A percentile compares a stretch with the other conserved stretches of the same genome.
Evolutionary conservation across 1,140 invertebrate genomes (phyloP).

Genomic region (Protaetia brevitarsis): DNA sequence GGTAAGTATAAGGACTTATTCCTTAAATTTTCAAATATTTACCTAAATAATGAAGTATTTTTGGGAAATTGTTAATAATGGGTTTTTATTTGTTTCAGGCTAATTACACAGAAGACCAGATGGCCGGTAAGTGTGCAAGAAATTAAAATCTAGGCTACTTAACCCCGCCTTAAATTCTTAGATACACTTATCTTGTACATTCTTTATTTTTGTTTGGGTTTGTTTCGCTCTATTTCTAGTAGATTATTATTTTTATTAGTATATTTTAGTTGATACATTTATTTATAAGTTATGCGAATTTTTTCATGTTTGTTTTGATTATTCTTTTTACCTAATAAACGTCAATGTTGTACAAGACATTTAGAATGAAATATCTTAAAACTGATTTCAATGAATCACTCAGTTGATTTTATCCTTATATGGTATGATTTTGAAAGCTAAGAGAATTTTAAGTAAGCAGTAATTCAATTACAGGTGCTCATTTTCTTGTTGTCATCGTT

Average conservation of each 20-base stretch:
- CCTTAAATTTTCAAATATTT: background rate
- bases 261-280: background rate
- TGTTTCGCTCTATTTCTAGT: slow-evolving; percentile 28
- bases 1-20: background rate
- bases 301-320: background rate
- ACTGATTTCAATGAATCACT: slow-evolving; percentile 36
- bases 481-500: background rate
- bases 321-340: background rate
- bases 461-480: slow-evolving; percentile 10
- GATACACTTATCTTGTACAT: slow-evolving; percentile 22
- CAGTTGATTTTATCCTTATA: slow-evolving; percentile 43
- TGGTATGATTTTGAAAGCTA: slow-evolving; percentile 45
- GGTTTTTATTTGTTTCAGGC: slow-evolving; percentile 61
- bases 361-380: slow-evolving; percentile 7
- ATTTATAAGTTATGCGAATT: background rate
- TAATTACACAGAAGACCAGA: slow-evolving; percentile 84
- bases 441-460: slow-evolving; percentile 39
- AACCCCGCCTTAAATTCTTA: slow-evolving; percentile 44
- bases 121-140: slow-evolving; percentile 72
- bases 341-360: background rate
- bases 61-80: background rate
- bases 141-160: slow-evolving; percentile 47
- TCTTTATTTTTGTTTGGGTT: slow-evolving; percentile 18
- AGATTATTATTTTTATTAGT: background rate
- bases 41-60: background rate